Evolutionary conservation across 1,140 invertebrate species (phyloP), one percentile per base, ranked within the genome.

Genomic region (Ceratina japonica): DNA sequence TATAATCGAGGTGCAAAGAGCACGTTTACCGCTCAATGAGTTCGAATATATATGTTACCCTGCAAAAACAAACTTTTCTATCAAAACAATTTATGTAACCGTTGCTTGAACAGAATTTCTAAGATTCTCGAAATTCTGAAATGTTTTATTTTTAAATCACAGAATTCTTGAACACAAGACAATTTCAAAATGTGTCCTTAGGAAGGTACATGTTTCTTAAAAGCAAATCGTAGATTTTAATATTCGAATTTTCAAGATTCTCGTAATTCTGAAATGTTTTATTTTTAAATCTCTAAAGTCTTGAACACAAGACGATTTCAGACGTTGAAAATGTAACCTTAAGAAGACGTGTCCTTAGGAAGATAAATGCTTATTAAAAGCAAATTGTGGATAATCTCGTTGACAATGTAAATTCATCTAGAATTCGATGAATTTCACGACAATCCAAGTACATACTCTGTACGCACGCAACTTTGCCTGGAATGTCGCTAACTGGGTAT

Each of bases 401-500:
- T 20, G 37, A 44, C 18, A n/a, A 16, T 13, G 49, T 16, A 18
- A 65, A 54, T 56, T 52, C 15, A 16, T 58, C 22, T 18, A 18
- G 12, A 0, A n/a, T 16, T n/a, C 56, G 18, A 56, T 20, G 58
- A 37, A 54, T 78, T 78, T 73, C 22, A 27, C 31, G 51, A 73
- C 37, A 73, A 73, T 62, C 66, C n/a, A 13, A 18, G n/a, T 16
- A n/a, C 20, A 31, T 31, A 20, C 16, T 56, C n/a, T 31, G 8
- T 16, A 79, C 37, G 37, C 59, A 31, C 52, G 52, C 66, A 80
- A 73, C 75, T 86, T 80, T 71, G 69, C 13, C 61, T 62, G 85
- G 85, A 88, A 88, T 87, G 82, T 61, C 64, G 86, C 77, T 87
- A 85, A 88, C 76, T 82, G 69, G 63, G 75, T 85, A 81, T 80